phyloP scores from a whole-genome alignment of 1,140 invertebrate genomes.

The Chelonus insularis region DNA sequence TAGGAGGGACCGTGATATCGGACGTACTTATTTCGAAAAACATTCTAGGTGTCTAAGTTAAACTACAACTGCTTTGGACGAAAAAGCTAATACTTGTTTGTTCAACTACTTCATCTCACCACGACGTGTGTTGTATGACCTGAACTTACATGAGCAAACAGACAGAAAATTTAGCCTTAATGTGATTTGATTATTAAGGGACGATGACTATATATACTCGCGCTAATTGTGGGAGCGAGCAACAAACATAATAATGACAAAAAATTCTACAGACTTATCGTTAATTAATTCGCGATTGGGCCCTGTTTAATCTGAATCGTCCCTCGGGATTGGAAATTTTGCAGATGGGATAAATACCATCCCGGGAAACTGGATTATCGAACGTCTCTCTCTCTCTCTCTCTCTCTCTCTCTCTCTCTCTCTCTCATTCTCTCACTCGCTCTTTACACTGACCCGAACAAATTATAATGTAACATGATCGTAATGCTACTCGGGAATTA shows the following conservation, averaged over 20 bases:
- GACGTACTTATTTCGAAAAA: slow-evolving; percentile 57
- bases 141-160: slow-evolving; percentile 16
- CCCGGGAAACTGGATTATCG: slow-evolving; percentile 27
- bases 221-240: slow-evolving; percentile 9
- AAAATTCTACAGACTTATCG: not conserved
- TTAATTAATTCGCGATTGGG: slow-evolving; percentile 13
- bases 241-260: not conserved
- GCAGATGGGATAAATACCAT: slow-evolving; percentile 8
- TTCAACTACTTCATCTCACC: not conserved
- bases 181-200: slow-evolving; percentile 3
- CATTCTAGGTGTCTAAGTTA: slow-evolving; percentile 39
- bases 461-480: slow-evolving; percentile 28
- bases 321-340: slow-evolving; percentile 5
- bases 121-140: not conserved
- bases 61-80: slow-evolving; percentile 15
- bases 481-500: slow-evolving; percentile 23
- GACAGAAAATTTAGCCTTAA: not conserved
- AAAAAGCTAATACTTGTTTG: slow-evolving; percentile 10
- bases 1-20: slow-evolving; percentile 62
- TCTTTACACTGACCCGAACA: no score
- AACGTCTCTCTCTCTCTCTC: not conserved
- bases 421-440: no score
- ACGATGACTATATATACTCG: not conserved
- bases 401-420: no score
- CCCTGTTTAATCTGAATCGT: slow-evolving; percentile 9